These are phyloP conservation scores for Busseola fusca DNA, from an alignment of 2,888 invertebrate genomes.

Conservation along the genomic window DNA sequence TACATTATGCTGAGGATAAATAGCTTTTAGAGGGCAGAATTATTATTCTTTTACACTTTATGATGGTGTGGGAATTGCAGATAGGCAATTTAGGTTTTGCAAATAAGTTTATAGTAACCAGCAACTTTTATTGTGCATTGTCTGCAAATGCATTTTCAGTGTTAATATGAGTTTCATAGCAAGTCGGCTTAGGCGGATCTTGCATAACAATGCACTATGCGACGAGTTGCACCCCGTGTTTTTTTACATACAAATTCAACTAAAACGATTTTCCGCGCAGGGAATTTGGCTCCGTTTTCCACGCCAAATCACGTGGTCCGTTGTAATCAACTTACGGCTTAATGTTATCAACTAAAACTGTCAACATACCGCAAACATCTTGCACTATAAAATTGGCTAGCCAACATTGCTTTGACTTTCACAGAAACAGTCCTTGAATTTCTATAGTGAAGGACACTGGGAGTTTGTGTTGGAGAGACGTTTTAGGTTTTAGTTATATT, in stretches of 20 bases:
- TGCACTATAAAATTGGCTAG: background rate
- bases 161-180: background rate
- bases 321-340: background rate
- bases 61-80: background rate
- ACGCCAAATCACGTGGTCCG: background rate
- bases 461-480: background rate
- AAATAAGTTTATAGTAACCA: slow-evolving; percentile 5
- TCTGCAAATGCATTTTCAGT: background rate
- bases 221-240: background rate
- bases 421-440: background rate
- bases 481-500: no score
- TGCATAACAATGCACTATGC: background rate
- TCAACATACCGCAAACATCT: background rate
- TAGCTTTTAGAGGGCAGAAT: slow-evolving; percentile 27
- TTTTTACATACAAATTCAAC: background rate
- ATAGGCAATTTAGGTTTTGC: background rate
- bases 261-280: background rate
- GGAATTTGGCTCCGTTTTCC: background rate
- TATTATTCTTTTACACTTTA: slow-evolving; percentile 26
- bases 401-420: background rate
- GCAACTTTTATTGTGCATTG: background rate
- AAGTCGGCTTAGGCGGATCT: background rate
- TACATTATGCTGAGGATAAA: slow-evolving; percentile 48
- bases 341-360: background rate
- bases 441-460: background rate